Conservation (phyloP, 1,140 invertebrate species). For the Chrysomallon squamiferum region DNA sequence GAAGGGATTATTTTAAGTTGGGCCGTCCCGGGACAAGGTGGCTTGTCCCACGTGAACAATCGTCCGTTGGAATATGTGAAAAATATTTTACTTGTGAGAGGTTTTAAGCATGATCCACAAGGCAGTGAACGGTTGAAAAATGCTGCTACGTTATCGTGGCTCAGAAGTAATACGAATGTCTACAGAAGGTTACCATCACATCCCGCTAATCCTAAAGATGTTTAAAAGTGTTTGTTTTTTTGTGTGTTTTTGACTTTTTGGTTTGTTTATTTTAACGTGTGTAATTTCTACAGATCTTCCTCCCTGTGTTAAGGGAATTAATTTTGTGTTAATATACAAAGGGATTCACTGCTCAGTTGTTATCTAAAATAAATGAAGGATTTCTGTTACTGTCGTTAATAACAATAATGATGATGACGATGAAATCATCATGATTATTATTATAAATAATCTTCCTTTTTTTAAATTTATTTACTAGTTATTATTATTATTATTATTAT, state of each 20-base stretch:
- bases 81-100: conserved; percentile 16
- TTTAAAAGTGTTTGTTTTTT: neutral
- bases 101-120: conserved; percentile 18
- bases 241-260: neutral
- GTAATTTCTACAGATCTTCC: neutral
- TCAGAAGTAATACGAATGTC: conserved; percentile 26
- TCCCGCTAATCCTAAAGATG: neutral
- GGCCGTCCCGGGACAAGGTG: conserved; percentile 20
- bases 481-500: too few relatives aligned
- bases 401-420: neutral
- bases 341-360: neutral
- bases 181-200: conserved; percentile 11
- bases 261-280: neutral
- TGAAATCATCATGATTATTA: neutral
- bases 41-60: conserved; percentile 27
- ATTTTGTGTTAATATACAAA: neutral
- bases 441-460: too few relatives aligned
- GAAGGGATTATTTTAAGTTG: conserved; percentile 26
- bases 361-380: neutral
- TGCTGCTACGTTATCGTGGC: conserved; percentile 13
- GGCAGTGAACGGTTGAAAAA: conserved; percentile 14
- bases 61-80: conserved; percentile 16
- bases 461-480: too few relatives aligned
- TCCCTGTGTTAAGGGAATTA: neutral
- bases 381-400: neutral